These are phyloP conservation scores for Xiphias gladius DNA, from an alignment of 2,113 vertebrate genomes.

Conservation along the genomic window DNA sequence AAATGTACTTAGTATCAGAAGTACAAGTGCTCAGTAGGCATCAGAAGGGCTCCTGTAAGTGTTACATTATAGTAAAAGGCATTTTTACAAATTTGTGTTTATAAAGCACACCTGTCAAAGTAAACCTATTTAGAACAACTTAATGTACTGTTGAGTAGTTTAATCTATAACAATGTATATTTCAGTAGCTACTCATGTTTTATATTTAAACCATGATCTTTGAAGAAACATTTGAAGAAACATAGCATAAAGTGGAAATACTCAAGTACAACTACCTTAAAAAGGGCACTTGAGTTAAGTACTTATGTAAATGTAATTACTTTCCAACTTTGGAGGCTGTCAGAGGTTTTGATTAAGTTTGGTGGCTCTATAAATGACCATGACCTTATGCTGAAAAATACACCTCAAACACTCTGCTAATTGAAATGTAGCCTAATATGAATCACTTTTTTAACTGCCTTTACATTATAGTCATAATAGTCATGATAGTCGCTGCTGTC, in stretches of 20 bases:
- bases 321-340: neutral
- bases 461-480: neutral
- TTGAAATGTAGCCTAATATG: neutral
- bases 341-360: neutral
- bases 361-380: neutral
- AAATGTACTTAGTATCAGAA: neutral
- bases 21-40: too few species aligned
- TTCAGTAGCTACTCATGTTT: neutral
- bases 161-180: neutral
- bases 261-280: neutral
- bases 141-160: neutral
- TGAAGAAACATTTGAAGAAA: too few species aligned
- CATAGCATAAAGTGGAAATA: neutral
- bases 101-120: neutral
- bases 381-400: neutral
- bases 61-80: neutral
- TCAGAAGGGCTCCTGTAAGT: too few species aligned
- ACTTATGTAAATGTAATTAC: neutral
- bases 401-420: neutral
- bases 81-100: neutral
- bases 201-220: neutral
- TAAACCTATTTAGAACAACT: neutral
- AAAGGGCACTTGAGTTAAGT: neutral
- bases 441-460: neutral
- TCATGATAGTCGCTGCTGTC: neutral